Conservation (phyloP, 2,888 invertebrate genomes). For the Actias luna region DNA sequence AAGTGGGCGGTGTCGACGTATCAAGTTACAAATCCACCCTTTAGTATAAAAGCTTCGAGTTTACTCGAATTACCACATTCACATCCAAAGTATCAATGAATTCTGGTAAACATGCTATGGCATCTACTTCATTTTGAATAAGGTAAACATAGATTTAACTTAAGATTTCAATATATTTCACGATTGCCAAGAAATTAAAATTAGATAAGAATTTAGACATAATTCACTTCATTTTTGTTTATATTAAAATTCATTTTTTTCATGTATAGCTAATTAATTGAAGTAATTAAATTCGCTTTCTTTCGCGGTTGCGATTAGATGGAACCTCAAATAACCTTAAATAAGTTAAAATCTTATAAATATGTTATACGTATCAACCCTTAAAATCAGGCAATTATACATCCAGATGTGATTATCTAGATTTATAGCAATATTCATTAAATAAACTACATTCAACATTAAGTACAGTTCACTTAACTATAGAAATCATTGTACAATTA, state of each 20-base stretch:
- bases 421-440: too few species aligned
- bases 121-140: neutral
- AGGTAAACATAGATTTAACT: neutral
- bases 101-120: neutral
- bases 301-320: too few species aligned
- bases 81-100: conserved; percentile 19
- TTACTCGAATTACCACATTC: conserved; percentile 66
- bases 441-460: too few species aligned
- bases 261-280: too few species aligned
- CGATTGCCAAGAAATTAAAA: neutral
- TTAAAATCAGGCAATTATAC: too few species aligned
- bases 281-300: too few species aligned
- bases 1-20: conserved; percentile 56
- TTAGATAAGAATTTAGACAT: neutral
- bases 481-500: too few species aligned
- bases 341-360: too few species aligned
- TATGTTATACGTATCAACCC: too few species aligned
- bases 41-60: conserved; percentile 66
- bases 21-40: conserved; percentile 70
- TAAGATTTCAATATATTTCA: neutral
- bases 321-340: too few species aligned
- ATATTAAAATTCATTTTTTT: neutral
- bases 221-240: neutral
- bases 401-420: too few species aligned
- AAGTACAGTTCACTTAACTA: too few species aligned